Evolutionary conservation across 1,140 invertebrate species (phyloP).

Genomic region (Nautilus pompilius): DNA sequence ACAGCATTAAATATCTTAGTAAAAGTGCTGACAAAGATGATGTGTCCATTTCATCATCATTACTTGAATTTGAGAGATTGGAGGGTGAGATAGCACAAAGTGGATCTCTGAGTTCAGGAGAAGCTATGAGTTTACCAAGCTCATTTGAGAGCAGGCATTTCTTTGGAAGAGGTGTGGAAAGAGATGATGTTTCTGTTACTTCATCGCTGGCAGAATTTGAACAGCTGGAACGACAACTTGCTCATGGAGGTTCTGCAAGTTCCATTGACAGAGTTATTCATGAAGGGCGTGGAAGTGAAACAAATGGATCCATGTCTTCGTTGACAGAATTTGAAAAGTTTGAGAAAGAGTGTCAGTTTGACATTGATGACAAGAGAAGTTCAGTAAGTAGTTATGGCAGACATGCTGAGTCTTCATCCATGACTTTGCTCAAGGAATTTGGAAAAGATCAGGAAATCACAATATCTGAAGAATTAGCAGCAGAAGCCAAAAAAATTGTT

Average conservation of each 20-base stretch:
- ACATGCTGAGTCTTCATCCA: slow-evolving; percentile 53
- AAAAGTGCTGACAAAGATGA: slow-evolving; percentile 53
- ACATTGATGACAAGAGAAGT: slow-evolving; percentile 32
- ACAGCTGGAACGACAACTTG: slow-evolving; percentile 79
- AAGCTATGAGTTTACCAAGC: slow-evolving; percentile 13
- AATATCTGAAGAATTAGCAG: slow-evolving; percentile 43
- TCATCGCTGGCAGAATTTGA: slow-evolving; percentile 95
- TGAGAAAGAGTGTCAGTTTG: slow-evolving; percentile 31
- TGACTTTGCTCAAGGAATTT: slow-evolving; percentile 50
- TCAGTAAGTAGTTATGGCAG: slow-evolving; percentile 29
- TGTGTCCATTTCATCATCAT: slow-evolving; percentile 55
- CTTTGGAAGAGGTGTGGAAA: slow-evolving; percentile 67
- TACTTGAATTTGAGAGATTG: slow-evolving; percentile 57
- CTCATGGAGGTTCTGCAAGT: slow-evolving; percentile 60
- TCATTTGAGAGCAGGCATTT: slow-evolving; percentile 10
- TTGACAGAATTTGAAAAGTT: slow-evolving; percentile 47
- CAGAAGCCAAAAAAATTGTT: slow-evolving; percentile 53
- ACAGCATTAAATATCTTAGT: slow-evolving; percentile 48
- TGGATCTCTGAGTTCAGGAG: slow-evolving; percentile 41
- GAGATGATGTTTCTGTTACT: slow-evolving; percentile 86
- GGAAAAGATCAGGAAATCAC: slow-evolving; percentile 46
- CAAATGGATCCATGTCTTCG: slow-evolving; percentile 60
- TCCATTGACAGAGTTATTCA: slow-evolving; percentile 47
- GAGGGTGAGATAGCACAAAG: slow-evolving; percentile 50
- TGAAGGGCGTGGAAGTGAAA: slow-evolving; percentile 13